Evolutionary conservation across 92 coral and sea anemone species (phyloP).

Genomic region (Epizoanthus illoricatus): DNA sequence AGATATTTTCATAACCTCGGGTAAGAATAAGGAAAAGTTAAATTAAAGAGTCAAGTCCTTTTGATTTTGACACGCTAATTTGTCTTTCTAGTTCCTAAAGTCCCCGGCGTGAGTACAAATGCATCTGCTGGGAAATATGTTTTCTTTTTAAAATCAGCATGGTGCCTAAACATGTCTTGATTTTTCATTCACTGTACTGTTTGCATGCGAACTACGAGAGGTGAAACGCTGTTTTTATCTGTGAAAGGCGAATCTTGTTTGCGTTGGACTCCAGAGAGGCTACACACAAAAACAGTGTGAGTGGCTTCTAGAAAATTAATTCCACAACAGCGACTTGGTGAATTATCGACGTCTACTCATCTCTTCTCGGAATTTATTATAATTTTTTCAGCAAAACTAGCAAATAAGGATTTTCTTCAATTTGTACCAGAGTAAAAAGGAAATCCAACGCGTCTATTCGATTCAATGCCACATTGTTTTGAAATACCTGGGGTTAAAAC

Average conservation of each 20-base stretch:
- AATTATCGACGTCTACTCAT: neutral
- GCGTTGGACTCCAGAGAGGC: constrained; percentile 14
- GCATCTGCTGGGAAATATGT: constrained; percentile 55
- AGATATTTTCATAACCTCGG: neutral
- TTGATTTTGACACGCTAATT: constrained; percentile 3
- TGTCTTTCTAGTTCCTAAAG: constrained; percentile 23
- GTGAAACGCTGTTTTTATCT: constrained; percentile 36
- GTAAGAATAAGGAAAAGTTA: neutral
- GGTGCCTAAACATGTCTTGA: constrained; percentile 61
- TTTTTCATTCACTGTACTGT: constrained; percentile 53
- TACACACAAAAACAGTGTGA: constrained; percentile 25
- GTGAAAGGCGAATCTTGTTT: constrained; percentile 37
- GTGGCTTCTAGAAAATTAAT: constrained; percentile 9
- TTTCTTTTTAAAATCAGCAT: constrained; percentile 55
- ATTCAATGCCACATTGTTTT: constrained; percentile 22
- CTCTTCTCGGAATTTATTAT: neutral
- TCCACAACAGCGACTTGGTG: constrained; percentile 7
- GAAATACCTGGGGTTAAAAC: constrained; percentile 31
- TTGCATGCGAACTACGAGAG: constrained; percentile 27
- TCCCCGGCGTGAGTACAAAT: constrained; percentile 52
- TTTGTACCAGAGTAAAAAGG: neutral
- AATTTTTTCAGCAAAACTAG: constrained; percentile 1
- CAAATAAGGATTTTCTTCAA: constrained; percentile 3
- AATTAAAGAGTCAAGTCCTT: constrained; percentile 7
- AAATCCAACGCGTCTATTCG: constrained; percentile 7